Conservation (phyloP, 1,140 invertebrate species). For the Adoxophyes honmai region DNA sequence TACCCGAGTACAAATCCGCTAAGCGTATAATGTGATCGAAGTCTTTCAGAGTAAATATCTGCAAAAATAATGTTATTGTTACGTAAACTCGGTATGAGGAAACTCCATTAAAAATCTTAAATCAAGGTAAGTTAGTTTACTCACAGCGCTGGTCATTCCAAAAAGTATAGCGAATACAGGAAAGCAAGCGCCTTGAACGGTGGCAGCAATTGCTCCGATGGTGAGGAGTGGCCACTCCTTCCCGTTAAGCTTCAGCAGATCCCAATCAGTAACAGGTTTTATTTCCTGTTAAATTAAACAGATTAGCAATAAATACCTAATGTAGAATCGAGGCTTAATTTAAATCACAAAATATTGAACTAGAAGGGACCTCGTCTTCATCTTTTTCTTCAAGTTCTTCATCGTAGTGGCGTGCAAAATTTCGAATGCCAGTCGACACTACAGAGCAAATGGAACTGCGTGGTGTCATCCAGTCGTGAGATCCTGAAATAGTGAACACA, state of each 20-base stretch:
- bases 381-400: constrained; percentile 48
- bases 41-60: constrained; percentile 60
- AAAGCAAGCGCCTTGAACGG: constrained; percentile 85
- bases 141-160: constrained; percentile 88
- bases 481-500: constrained; percentile 48
- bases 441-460: constrained; percentile 60
- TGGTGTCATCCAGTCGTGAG: constrained; percentile 67
- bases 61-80: constrained; percentile 35
- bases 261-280: constrained; percentile 66
- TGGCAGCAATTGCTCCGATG: constrained; percentile 84
- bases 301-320: neutral
- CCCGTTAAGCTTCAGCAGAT: constrained; percentile 85
- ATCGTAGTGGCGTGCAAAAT: constrained; percentile 52
- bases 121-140: constrained; percentile 15
- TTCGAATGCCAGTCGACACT: constrained; percentile 55
- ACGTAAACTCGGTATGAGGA: too few species aligned
- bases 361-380: constrained; percentile 29
- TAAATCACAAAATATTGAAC: too few species aligned
- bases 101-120: too few species aligned
- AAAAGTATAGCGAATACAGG: constrained; percentile 91
- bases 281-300: constrained; percentile 40
- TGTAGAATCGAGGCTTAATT: too few species aligned
- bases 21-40: constrained; percentile 40
- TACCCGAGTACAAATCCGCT: constrained; percentile 61
- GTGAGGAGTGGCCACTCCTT: constrained; percentile 88